Base-by-base conservation (phyloP, 2,888 invertebrate genomes). In the Teleogryllus oceanicus region DNA sequence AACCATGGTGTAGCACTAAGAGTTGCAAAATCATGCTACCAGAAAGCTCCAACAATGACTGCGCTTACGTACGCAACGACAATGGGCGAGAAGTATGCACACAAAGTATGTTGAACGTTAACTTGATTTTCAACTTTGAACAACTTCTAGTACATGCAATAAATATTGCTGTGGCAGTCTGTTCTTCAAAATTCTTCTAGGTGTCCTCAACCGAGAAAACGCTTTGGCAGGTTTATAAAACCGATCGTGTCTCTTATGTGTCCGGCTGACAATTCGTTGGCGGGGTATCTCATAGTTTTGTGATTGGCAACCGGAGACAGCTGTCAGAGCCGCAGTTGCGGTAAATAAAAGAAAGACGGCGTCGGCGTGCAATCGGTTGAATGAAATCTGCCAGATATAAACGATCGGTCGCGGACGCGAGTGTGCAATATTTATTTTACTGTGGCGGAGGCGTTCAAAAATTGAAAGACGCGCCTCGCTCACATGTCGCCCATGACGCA, bases 241-340 rank as follows among this genome's bases (percentile, higher is more conserved):
- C 62, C 62, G 13, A 18, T 62, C 62, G 16, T 37, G 37, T 62
- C 62, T n/a, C 62, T 62, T 62, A 62, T 62, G 62, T 16, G 62
- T n/a, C 16, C n/a, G 62, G n/a, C n/a, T 62, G 62, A 62, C 62
- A 62, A 37, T 62, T n/a, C 62, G 62, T 4, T n/a, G 8, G 62
- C 62, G n/a, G n/a, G 13, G 62, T 62, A 13, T n/a, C 62, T 62
- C 62, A 62, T 62, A 13, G 16, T n/a, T 11, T 4, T n/a, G 62
- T 62, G 62, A 62, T 62, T 62, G 62, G 62, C 62, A 62, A n/a
- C 8, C n/a, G 62, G 62, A 62, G 62, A 62, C 62, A 62, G 62
- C 62, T 62, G 62, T 62, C 62, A 62, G 16, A 62, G 13, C n/a
- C 62, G 4, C 62, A 62, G 62, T n/a, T 62, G 62, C n/a, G 62